A percentile compares a stretch with the other conserved stretches of the same genome.
These are phyloP conservation scores for Aythya baeri DNA, from an alignment of 2,113 vertebrate species.

Conservation along the genomic window DNA sequence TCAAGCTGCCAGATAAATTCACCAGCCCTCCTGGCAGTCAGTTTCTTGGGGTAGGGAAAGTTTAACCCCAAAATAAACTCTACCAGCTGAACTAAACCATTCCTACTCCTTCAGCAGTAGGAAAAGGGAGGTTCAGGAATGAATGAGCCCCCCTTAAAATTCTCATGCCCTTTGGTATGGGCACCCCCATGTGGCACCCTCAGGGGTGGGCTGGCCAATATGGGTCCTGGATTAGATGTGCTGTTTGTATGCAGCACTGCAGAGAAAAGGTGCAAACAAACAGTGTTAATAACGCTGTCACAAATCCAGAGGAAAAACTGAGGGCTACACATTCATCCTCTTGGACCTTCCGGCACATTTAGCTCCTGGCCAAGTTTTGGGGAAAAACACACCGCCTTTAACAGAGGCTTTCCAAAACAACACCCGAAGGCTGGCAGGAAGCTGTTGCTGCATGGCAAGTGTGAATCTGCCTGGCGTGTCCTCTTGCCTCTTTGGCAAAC, in stretches of 20 bases:
- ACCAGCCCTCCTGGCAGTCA: background rate
- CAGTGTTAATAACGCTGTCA: background rate
- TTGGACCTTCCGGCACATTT: background rate
- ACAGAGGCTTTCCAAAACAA: background rate
- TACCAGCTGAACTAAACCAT: background rate
- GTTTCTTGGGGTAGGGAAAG: background rate
- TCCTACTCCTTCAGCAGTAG: background rate
- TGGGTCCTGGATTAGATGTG: background rate
- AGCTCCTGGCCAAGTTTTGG: background rate
- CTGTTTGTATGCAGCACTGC: background rate
- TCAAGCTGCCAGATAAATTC: background rate
- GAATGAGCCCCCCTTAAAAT: background rate
- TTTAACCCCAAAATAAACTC: background rate
- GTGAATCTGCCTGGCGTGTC: background rate
- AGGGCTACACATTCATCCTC: background rate
- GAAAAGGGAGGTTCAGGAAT: background rate
- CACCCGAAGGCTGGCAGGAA: background rate
- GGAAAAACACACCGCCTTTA: background rate
- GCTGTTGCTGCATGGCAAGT: background rate
- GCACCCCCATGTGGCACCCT: background rate
- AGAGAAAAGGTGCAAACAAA: background rate
- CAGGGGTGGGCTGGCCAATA: background rate
- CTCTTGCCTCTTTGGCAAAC: background rate
- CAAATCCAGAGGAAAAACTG: background rate
- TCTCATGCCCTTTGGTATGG: background rate